A percentile compares a stretch with the other conserved stretches of the same genome.
These are phyloP conservation scores for Patella depressa DNA, from an alignment of 2,888 invertebrate genomes.

Conservation along the genomic window DNA sequence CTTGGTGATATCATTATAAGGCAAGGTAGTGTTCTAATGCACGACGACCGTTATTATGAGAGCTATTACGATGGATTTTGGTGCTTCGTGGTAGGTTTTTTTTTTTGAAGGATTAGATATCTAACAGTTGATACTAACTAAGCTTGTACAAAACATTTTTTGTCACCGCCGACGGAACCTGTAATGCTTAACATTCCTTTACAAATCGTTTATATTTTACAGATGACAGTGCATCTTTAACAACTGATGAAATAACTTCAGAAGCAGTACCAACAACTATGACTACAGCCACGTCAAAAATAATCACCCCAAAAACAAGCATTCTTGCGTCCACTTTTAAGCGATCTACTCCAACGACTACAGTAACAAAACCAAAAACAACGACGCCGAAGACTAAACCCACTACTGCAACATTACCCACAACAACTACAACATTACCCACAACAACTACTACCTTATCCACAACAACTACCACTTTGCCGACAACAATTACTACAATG, in stretches of 20 bases:
- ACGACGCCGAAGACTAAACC: not conserved
- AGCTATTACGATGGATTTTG: no score
- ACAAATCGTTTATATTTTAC: no score
- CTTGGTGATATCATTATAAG: no score
- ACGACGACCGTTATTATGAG: no score
- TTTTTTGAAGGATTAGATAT: no score
- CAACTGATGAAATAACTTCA: not conserved
- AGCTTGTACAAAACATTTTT: no score
- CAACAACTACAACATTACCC: not conserved
- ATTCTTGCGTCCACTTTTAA: conserved; percentile 8
- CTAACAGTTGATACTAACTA: no score
- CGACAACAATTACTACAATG: not conserved
- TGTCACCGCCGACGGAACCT: no score
- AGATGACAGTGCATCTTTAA: no score
- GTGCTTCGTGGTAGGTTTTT: no score
- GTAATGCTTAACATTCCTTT: no score
- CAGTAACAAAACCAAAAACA: not conserved
- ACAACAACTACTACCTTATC: not conserved
- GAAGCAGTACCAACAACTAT: not conserved
- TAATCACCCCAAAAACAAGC: not conserved
- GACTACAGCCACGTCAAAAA: not conserved
- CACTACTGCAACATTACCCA: not conserved
- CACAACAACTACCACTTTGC: not conserved
- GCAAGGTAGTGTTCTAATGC: no score
- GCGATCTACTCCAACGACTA: not conserved